These are phyloP conservation scores for Zhuqinia jingwanae DNA, from an alignment of 2,888 invertebrate genomes.

Conservation along the genomic window DNA sequence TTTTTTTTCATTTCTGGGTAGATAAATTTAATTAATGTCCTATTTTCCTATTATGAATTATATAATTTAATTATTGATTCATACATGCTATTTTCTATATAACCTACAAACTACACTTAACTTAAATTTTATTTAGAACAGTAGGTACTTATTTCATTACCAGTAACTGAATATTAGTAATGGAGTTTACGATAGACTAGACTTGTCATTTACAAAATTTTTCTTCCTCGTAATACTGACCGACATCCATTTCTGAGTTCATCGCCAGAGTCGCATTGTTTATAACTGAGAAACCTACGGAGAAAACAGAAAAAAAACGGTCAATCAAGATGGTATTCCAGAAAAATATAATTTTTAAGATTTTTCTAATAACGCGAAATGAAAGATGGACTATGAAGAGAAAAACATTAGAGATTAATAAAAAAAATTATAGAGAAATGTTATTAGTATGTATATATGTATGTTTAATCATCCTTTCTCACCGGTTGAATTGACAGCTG, in stretches of 20 bases:
- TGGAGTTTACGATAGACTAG: constrained; percentile 77
- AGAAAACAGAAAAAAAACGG: constrained; percentile 31
- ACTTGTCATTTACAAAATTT: constrained; percentile 79
- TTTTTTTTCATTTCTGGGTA: constrained; percentile 20
- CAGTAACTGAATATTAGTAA: constrained; percentile 73
- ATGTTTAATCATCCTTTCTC: too few species aligned
- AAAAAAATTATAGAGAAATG: too few species aligned
- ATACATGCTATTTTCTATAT: not conserved
- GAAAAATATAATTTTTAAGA: too few species aligned
- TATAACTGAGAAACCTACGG: constrained; percentile 77
- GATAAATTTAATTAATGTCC: constrained; percentile 10
- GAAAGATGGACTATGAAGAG: not conserved
- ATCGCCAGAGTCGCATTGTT: constrained; percentile 77
- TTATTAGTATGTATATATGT: too few species aligned
- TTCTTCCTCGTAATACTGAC: constrained; percentile 79
- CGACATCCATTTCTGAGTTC: constrained; percentile 78
- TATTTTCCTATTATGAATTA: not conserved
- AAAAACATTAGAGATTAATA: not conserved
- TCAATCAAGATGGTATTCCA: not conserved
- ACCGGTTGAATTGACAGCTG: constrained; percentile 75
- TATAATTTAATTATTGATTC: constrained; percentile 64
- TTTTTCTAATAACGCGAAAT: not conserved
- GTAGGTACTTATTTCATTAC: constrained; percentile 74
- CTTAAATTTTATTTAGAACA: constrained; percentile 58
- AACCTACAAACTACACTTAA: constrained; percentile 50